Base-by-base conservation (phyloP, 2,113 vertebrate species). In the Rana temporaria region DNA sequence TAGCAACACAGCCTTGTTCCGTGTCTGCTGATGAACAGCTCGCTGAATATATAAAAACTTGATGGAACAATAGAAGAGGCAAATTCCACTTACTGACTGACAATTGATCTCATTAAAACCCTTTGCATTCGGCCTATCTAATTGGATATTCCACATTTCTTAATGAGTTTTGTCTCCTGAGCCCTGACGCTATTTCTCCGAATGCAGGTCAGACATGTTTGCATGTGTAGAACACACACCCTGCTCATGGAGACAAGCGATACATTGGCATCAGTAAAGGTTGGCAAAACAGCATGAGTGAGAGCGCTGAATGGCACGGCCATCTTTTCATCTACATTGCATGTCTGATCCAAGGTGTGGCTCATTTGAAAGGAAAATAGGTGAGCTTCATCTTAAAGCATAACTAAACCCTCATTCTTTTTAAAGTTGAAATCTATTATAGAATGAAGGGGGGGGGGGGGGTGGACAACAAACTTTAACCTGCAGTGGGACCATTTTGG, bases 81-180 rank as follows among this genome's bases (percentile, higher is more conserved):
- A 42, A 75, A 75, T 75, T 34, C 38, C 52, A 79, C 38, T 57
- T 67, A 79, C 63, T 56, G 63, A 79, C 77, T 67, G 77, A 67
- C 63, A 57, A 79, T 78, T 67, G 53, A 79, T 79, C 65, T 69
- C 66, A 69, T 69, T 70, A 69, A 70, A 69, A 70, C 53, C 60
- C 66, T 48, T 68, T 60, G 65, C 20, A 42, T 79, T 48, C 65
- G 22, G 15, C 30, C 63, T 19, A 69, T 69, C 78, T 79, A 79
- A 69, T 79, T 79, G 65, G n/a, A 19, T 48, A 79, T 69, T 79
- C 66, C 65, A 70, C 55, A 48, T 79, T 70, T 79, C 78, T 32
- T 59, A 79, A 59, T 52, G 55, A 68, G 24, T 56, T 79, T 79
- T 5, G 66, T 79, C 65, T 79, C 78, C 55, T 2, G 53, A 59